These are phyloP conservation scores for Cichlasoma orientale DNA, from an alignment of 2,797 vertebrate genomes.

Conservation along the genomic window DNA sequence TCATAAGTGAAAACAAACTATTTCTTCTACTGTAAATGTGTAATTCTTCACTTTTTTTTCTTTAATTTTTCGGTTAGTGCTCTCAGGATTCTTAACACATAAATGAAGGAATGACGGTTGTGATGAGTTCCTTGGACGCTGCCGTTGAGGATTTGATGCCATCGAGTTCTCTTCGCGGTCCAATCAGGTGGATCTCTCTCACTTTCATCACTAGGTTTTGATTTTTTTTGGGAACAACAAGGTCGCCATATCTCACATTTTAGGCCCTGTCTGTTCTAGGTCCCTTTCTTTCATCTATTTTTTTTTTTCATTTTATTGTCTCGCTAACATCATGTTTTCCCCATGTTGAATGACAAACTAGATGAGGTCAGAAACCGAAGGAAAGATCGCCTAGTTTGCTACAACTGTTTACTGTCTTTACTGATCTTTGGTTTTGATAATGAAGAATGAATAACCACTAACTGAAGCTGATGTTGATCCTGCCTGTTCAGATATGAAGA, in stretches of 20 bases:
- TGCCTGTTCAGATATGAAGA: constrained; percentile 66
- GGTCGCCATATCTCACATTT: constrained; percentile 63
- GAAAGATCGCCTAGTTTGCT: constrained; percentile 50
- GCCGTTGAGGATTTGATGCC: constrained; percentile 54
- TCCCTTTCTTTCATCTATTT: constrained; percentile 27
- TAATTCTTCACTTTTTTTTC: constrained; percentile 88
- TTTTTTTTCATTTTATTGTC: constrained; percentile 37
- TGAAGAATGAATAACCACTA: constrained; percentile 87
- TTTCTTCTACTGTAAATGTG: constrained; percentile 94
- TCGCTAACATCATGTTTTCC: constrained; percentile 58
- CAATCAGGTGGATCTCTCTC: constrained; percentile 70
- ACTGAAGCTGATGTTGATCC: constrained; percentile 67
- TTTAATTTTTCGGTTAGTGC: constrained; percentile 88
- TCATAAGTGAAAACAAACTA: constrained; percentile 90
- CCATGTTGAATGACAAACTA: constrained; percentile 50
- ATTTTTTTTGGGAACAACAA: constrained; percentile 50
- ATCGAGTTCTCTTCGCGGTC: constrained; percentile 52
- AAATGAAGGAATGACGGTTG: constrained; percentile 79
- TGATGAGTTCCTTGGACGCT: constrained; percentile 64
- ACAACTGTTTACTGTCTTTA: constrained; percentile 42
- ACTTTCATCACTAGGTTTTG: constrained; percentile 43
- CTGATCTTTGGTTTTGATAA: constrained; percentile 27
- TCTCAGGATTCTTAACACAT: constrained; percentile 97
- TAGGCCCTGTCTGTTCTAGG: constrained; percentile 58
- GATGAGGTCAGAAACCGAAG: constrained; percentile 39